Evolutionary conservation across 53 echinoderm and acorn worm species (phyloP).

Genomic region (Henricia sp.): DNA sequence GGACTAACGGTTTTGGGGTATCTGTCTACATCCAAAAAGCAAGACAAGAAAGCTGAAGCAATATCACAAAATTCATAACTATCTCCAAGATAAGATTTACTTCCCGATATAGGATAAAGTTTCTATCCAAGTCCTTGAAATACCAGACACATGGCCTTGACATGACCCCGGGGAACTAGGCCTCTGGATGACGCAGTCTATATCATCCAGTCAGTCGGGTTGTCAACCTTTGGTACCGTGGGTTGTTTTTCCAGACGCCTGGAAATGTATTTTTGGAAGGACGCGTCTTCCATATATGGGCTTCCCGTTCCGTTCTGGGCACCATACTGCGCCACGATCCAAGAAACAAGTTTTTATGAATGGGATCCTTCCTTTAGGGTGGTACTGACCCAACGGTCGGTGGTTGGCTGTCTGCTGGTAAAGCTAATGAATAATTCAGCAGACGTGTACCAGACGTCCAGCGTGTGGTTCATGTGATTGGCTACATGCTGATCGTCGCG

Average conservation of each 20-base stretch:
- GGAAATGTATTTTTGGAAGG: slow-evolving; percentile 40
- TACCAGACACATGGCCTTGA: slow-evolving; percentile 31
- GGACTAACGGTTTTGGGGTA: too few relatives aligned
- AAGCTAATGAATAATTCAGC: slow-evolving; percentile 10
- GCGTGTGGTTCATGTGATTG: slow-evolving; percentile 3
- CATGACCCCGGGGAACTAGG: not conserved
- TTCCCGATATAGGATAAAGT: too few relatives aligned
- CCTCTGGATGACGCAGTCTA: not conserved
- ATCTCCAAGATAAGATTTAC: too few relatives aligned
- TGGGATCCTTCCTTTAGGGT: not conserved
- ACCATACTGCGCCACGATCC: not conserved
- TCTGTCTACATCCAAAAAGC: too few relatives aligned
- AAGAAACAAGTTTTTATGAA: not conserved
- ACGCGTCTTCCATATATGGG: slow-evolving; percentile 29
- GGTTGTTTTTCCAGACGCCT: slow-evolving; percentile 33
- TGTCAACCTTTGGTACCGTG: slow-evolving; percentile 27
- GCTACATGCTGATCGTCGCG: not conserved
- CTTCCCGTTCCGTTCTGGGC: slow-evolving; percentile 22
- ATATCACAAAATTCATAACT: too few relatives aligned
- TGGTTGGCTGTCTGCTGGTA: slow-evolving; percentile 20
- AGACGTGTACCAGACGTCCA: not conserved
- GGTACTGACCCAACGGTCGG: slow-evolving; percentile 18
- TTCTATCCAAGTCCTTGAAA: too few relatives aligned
- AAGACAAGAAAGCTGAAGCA: too few relatives aligned
- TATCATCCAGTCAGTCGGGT: slow-evolving; percentile 25